Base-by-base conservation (phyloP, 2,888 invertebrate species). In the Himalopsyche japonica region DNA sequence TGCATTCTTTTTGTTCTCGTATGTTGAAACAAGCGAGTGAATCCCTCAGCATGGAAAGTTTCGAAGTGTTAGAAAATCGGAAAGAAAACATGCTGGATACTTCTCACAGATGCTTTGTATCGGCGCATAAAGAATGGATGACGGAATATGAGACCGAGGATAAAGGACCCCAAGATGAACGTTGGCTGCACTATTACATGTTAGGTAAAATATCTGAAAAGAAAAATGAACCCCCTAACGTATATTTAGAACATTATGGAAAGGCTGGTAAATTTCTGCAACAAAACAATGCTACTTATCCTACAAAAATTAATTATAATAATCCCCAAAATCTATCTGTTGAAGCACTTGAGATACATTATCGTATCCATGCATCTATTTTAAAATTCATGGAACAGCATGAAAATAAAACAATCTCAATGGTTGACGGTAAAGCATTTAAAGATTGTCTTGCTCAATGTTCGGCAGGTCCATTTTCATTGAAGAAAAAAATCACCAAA, bases 121-220 rank as follows among this genome's bases (percentile, higher is more conserved):
- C 94, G 43, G 95, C 95, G 1, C 93, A 95, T 84, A 92, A 93
- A 82, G 93, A 95, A 87, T 93, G 94, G 82, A 93, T 93, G 85
- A 91, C 90, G 77, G 91, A 90, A 85, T 90, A 89, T 81, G 93
- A 93, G 87, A 90, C 92, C 0, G 92, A 92, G 64, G 94, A 94
- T 82, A 89, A 90, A n/a, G 93, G 93, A 86, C 90, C 92, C 0
- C 94, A 94, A 87, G 98, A 98, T 89, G 98, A 98, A 89, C 93
- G 96, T 84, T 99, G 98, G 98, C 92, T 98, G 48, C 95, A 97
- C 88, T 97, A 97, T 90, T 98, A 98, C 89, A 98, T 98, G 96
- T 92, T 98, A n/a, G 98, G 98, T 0, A 99, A 99, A 93, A 96
- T 98, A 81, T 94, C 96, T 0, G 98, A 98, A 90, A 99, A 98